Evolutionary conservation across 2,888 invertebrate genomes (phyloP).

Genomic region (Trichopria drosophilae): DNA sequence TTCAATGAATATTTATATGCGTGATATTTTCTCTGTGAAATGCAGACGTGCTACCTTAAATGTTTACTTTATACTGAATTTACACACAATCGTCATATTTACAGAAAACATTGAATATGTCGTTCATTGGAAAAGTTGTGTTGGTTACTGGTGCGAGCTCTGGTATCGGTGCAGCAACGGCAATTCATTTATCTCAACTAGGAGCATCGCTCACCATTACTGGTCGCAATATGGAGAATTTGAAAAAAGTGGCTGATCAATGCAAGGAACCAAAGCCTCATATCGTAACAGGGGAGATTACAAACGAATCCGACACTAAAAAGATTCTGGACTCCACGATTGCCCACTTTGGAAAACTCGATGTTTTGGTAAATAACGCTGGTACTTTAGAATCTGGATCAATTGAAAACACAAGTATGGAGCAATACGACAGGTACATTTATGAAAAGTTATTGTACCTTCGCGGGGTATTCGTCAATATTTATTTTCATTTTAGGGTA

Average conservation of each 20-base stretch:
- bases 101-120: too few relatives aligned
- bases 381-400: slow-evolving; percentile 80
- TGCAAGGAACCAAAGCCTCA: slow-evolving; percentile 62
- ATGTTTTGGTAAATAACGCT: slow-evolving; percentile 88
- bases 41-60: too few relatives aligned
- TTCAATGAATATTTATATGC: too few relatives aligned
- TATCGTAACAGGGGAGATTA: slow-evolving; percentile 71
- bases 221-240: slow-evolving; percentile 70
- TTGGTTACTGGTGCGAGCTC: slow-evolving; percentile 81
- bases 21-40: too few relatives aligned
- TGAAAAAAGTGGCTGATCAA: slow-evolving; percentile 61
- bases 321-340: slow-evolving; percentile 74
- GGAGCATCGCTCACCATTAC: slow-evolving; percentile 76
- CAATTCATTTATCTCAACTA: slow-evolving; percentile 72
- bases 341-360: slow-evolving; percentile 73
- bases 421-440: slow-evolving; percentile 75
- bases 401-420: slow-evolving; percentile 82
- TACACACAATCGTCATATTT: too few relatives aligned
- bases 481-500: slow-evolving; percentile 58
- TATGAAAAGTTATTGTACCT: neutral
- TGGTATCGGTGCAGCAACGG: slow-evolving; percentile 83
- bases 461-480: slow-evolving; percentile 6
- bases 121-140: slow-evolving; percentile 73
- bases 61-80: too few relatives aligned
- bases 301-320: slow-evolving; percentile 73